Evolutionary conservation across 2,797 vertebrate genomes (phyloP).

Genomic region (Rhinichthys osculus): DNA sequence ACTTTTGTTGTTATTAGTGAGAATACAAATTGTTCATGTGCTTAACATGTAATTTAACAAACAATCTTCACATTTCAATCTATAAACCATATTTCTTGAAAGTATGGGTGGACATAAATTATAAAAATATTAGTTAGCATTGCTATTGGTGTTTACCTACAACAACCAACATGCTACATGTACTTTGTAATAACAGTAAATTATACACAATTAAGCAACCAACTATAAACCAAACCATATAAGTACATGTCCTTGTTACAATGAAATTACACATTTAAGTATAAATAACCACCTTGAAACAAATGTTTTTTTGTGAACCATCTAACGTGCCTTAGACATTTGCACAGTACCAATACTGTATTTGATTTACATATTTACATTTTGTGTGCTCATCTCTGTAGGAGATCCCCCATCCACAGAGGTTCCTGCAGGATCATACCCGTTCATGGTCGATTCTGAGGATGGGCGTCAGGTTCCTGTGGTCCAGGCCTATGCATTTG

Average conservation of each 20-base stretch:
- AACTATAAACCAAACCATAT: not conserved
- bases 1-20: not conserved
- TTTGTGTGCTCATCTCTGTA: slow-evolving; percentile 65
- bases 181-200: not conserved
- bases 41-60: not conserved
- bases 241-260: not conserved
- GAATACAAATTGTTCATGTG: not conserved
- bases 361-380: not conserved
- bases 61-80: not conserved
- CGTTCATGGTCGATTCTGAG: slow-evolving; percentile 82
- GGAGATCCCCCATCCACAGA: slow-evolving; percentile 85
- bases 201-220: not conserved
- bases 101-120: no score
- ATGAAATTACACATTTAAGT: no score
- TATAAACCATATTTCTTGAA: not conserved
- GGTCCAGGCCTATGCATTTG: slow-evolving; percentile 94
- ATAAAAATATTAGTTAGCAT: not conserved
- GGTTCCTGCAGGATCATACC: slow-evolving; percentile 82
- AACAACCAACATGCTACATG: not conserved
- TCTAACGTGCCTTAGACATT: not conserved
- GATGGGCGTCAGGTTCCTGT: slow-evolving; percentile 86
- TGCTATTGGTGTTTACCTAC: not conserved
- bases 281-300: not conserved
- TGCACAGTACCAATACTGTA: not conserved
- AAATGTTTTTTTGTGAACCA: not conserved